Conservation (phyloP, 2,888 invertebrate genomes). For the Hanleya hanleyi region DNA sequence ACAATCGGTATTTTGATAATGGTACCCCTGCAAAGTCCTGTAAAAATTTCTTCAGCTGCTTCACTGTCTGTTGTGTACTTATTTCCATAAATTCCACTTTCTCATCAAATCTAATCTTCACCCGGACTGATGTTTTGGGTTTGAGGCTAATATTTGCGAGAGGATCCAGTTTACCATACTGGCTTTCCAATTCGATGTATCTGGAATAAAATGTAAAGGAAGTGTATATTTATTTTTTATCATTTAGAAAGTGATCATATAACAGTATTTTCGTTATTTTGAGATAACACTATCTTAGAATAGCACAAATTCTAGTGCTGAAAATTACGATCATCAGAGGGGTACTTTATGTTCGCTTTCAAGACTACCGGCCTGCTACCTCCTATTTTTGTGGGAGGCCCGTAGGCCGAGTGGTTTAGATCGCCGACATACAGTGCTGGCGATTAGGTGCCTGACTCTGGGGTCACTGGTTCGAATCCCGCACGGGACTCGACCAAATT, state of each 20-base stretch:
- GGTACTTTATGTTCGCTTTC: no score
- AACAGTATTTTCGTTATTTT: no score
- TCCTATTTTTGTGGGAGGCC: no score
- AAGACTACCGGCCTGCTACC: no score
- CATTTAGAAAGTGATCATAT: neutral
- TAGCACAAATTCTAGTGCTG: no score
- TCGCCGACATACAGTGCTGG: no score
- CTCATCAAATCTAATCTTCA: constrained; percentile 85
- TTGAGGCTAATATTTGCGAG: constrained; percentile 88
- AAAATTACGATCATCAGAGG: no score
- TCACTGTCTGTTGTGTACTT: constrained; percentile 83
- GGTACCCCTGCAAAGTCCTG: constrained; percentile 80
- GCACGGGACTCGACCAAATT: no score
- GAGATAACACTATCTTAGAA: no score
- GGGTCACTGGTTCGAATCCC: no score
- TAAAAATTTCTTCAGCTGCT: constrained; percentile 76
- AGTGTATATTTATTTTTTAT: neutral
- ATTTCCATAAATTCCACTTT: constrained; percentile 73
- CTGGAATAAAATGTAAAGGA: constrained; percentile 74
- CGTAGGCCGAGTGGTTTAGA: no score
- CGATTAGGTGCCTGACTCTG: no score
- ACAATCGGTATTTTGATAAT: constrained; percentile 89
- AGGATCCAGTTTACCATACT: constrained; percentile 93
- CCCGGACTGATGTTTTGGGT: constrained; percentile 75
- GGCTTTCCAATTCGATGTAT: constrained; percentile 86